Percentiles rank a stretch among this genome's conserved stretches.
These are phyloP conservation scores for Dendrophyllia cribrosa DNA, from an alignment of 64 coral and sea anemone species.

Conservation along the genomic window DNA sequence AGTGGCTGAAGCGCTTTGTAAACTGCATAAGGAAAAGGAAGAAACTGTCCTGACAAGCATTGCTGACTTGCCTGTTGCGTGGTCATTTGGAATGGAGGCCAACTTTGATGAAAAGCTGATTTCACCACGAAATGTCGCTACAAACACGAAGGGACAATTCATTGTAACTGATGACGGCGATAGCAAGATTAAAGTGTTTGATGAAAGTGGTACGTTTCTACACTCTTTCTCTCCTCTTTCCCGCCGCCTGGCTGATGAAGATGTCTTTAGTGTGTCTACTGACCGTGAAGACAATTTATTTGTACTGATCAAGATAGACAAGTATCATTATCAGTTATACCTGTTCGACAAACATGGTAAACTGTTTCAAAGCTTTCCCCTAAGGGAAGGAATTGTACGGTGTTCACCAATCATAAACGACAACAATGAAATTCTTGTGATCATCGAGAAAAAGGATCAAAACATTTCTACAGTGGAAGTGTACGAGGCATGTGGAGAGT, in stretches of 20 bases:
- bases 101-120: neutral
- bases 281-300: conserved; percentile 59
- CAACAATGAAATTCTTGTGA: conserved; percentile 27
- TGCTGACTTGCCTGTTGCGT: neutral
- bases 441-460: neutral
- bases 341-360: neutral
- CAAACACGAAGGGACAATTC: neutral
- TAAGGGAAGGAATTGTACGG: conserved; percentile 59
- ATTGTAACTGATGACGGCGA: conserved; percentile 59
- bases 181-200: conserved; percentile 55
- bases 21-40: conserved; percentile 13
- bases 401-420: conserved; percentile 24
- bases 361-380: neutral
- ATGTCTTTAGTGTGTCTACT: conserved; percentile 46
- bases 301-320: conserved; percentile 56
- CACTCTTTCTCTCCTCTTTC: conserved; percentile 49
- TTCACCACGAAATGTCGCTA: neutral
- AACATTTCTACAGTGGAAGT: conserved; percentile 12
- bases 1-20: conserved; percentile 44
- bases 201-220: conserved; percentile 31
- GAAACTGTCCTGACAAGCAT: neutral
- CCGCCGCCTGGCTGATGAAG: conserved; percentile 45
- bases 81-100: neutral
- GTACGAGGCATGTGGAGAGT: conserved; percentile 14
- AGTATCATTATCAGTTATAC: neutral